phyloP scores from a whole-genome alignment of 2,888 invertebrate species.

The Branchellion lobata region DNA sequence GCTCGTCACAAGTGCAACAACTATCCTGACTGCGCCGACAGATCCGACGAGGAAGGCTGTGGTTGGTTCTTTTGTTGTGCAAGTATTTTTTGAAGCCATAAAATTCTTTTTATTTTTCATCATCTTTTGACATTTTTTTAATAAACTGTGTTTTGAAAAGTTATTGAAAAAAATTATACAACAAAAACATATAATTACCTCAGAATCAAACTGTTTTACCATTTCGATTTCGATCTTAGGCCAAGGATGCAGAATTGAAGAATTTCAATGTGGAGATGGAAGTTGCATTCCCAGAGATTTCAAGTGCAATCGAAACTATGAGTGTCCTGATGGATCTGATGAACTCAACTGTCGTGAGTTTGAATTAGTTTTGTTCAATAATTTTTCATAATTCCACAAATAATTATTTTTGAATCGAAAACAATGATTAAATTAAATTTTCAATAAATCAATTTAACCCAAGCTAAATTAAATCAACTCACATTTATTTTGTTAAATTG shows the following conservation, averaged over 20 bases:
- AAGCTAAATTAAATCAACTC: no score
- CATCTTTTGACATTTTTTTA: background rate
- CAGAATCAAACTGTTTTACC: no score
- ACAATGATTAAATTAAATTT: no score
- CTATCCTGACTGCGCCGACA: constrained; percentile 47
- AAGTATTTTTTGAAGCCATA: no score
- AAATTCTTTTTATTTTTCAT: background rate
- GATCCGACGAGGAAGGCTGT: constrained; percentile 49
- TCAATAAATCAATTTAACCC: no score
- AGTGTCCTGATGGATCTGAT: constrained; percentile 72
- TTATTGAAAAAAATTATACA: background rate
- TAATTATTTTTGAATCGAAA: no score
- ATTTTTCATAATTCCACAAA: no score
- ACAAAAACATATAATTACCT: no score
- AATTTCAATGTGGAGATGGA: constrained; percentile 65
- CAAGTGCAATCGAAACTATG: constrained; percentile 75
- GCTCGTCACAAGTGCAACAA: constrained; percentile 45
- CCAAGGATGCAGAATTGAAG: background rate
- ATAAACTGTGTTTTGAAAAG: background rate
- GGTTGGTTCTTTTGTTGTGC: no score
- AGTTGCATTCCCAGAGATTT: constrained; percentile 75
- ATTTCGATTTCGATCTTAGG: no score
- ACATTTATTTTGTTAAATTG: no score
- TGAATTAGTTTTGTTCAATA: background rate
- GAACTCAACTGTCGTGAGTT: constrained; percentile 63